Conservation (phyloP, 30 jellyfish, hydroid and myxozoan species). For the Mastigias papua region DNA sequence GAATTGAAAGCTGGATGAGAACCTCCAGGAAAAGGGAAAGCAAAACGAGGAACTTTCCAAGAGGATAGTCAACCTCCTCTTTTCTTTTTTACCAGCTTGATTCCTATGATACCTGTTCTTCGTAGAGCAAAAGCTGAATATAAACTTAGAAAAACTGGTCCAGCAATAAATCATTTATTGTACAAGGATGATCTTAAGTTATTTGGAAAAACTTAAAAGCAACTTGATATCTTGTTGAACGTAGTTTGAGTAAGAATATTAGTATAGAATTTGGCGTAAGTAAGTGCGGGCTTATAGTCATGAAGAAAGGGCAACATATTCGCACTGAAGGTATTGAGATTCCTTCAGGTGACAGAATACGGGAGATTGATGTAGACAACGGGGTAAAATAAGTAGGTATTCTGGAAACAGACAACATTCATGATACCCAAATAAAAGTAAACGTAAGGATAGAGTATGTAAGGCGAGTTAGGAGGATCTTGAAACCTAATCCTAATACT, state of each 20-base stretch:
- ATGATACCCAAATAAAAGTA: conserved; percentile 26
- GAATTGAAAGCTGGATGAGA: conserved; percentile 45
- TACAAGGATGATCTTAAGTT: conserved; percentile 32
- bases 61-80: conserved; percentile 42
- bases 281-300: conserved; percentile 19
- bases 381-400: conserved; percentile 31
- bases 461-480: conserved; percentile 52
- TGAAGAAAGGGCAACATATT: conserved; percentile 22
- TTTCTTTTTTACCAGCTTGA: conserved; percentile 20
- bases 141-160: conserved; percentile 37
- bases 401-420: conserved; percentile 23
- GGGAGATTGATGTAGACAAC: conserved; percentile 27
- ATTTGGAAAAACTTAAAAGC: conserved; percentile 13
- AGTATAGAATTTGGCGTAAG: conserved; percentile 19
- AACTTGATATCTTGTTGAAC: conserved; percentile 10
- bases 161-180: conserved; percentile 26
- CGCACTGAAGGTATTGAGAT: conserved; percentile 32
- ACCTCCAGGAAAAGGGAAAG: conserved; percentile 30
- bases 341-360: conserved; percentile 23
- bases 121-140: conserved; percentile 46
- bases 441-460: conserved; percentile 49
- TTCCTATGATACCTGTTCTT: conserved; percentile 2
- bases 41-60: conserved; percentile 36
- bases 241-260: conserved; percentile 1
- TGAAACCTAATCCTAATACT: conserved; percentile 33